Percentiles rank a stretch among this genome's conserved stretches.
These are phyloP conservation scores for Coregonus clupeaformis DNA, from an alignment of 2,113 vertebrate species.

Conservation along the genomic window DNA sequence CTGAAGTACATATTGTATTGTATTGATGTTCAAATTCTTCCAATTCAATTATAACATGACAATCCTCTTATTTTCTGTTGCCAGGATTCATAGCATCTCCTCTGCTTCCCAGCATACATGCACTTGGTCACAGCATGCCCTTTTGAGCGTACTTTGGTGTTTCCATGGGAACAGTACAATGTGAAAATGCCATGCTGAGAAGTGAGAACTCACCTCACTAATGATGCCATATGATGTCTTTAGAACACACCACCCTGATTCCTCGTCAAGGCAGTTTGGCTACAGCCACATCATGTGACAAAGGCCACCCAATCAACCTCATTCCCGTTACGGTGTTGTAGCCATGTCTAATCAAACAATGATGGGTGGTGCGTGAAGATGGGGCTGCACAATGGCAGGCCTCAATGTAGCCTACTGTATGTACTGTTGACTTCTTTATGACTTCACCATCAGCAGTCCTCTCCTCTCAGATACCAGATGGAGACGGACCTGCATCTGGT, in stretches of 20 bases:
- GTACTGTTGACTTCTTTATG: too few species aligned
- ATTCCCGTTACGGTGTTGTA: not conserved
- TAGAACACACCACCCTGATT: not conserved
- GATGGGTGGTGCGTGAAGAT: too few species aligned
- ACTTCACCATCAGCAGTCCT: too few species aligned
- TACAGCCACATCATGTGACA: not conserved
- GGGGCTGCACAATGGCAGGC: too few species aligned
- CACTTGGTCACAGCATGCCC: slow-evolving; percentile 2
- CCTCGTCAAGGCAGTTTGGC: not conserved
- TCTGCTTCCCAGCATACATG: not conserved
- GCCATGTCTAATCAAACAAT: not conserved
- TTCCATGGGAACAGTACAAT: slow-evolving; percentile 29
- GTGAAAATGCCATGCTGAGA: slow-evolving; percentile 14
- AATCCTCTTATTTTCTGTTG: not conserved
- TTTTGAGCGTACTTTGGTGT: slow-evolving; percentile 10
- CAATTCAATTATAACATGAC: not conserved
- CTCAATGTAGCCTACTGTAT: too few species aligned
- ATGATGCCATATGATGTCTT: too few species aligned
- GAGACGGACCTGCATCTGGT: not conserved
- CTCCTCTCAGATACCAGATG: not conserved
- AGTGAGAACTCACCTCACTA: too few species aligned
- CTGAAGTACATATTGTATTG: not conserved
- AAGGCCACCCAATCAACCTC: not conserved
- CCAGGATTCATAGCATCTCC: not conserved
- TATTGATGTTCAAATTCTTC: not conserved